These are phyloP conservation scores for Drosophila monieri DNA, from an alignment of 2,888 invertebrate genomes.

Conservation along the genomic window DNA sequence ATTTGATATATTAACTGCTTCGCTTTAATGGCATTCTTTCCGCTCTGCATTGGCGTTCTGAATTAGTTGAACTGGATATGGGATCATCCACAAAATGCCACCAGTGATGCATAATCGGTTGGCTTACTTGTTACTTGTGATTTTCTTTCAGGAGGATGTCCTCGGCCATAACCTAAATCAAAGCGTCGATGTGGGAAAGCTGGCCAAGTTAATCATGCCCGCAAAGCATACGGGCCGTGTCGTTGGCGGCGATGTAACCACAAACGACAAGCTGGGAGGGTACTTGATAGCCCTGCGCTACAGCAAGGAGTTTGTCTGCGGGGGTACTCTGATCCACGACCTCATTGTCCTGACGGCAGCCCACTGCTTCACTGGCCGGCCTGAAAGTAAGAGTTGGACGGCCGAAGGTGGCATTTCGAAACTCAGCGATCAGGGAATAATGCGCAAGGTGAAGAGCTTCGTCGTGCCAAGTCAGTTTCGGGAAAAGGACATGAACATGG, in stretches of 20 bases:
- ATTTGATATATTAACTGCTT: neutral
- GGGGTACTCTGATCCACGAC: constrained; percentile 48
- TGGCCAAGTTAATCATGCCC: constrained; percentile 15
- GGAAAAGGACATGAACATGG: constrained; percentile 51
- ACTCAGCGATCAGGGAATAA: constrained; percentile 19
- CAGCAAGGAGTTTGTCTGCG: constrained; percentile 41
- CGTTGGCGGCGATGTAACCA: constrained; percentile 54
- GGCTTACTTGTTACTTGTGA: neutral
- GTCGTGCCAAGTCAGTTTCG: constrained; percentile 32
- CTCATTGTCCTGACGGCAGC: constrained; percentile 60
- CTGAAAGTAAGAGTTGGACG: neutral
- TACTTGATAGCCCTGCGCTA: constrained; percentile 56
- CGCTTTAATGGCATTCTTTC: neutral
- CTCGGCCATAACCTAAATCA: neutral
- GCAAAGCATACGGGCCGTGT: constrained; percentile 32
- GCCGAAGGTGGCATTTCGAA: constrained; percentile 48
- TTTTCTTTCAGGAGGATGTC: neutral
- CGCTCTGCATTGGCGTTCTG: neutral
- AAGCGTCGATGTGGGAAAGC: neutral
- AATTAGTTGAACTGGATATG: neutral
- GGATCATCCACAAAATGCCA: neutral
- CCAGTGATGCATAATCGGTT: neutral
- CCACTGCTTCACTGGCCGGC: constrained; percentile 51
- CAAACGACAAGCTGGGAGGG: constrained; percentile 55
- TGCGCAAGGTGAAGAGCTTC: constrained; percentile 11